Conservation (phyloP, 2,797 vertebrate species). For the Peromyscus aztecus region DNA sequence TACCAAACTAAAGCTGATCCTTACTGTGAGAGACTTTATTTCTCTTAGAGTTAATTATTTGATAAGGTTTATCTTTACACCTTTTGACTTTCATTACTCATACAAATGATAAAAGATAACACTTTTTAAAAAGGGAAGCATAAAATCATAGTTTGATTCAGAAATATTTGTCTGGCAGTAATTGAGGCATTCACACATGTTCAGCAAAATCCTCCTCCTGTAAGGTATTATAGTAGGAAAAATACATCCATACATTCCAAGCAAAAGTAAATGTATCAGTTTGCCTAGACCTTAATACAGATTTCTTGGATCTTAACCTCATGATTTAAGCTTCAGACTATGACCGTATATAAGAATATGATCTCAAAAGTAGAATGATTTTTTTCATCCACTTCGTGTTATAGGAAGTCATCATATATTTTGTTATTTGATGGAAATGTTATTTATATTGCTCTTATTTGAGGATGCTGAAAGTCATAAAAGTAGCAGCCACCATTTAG, state of each 20-base stretch:
- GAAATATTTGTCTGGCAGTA: neutral
- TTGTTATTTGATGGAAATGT: neutral
- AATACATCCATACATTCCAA: neutral
- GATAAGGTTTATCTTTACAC: neutral
- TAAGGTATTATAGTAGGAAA: neutral
- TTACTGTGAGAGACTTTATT: neutral
- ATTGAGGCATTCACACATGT: neutral
- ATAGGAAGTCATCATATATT: neutral
- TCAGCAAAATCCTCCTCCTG: neutral
- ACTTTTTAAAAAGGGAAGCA: slow-evolving; percentile 10
- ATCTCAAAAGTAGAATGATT: neutral
- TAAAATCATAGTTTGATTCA: neutral
- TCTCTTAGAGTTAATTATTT: neutral
- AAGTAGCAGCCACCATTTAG: neutral
- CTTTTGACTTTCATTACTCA: neutral
- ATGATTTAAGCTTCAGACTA: neutral
- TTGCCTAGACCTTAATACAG: neutral
- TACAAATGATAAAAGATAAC: slow-evolving; percentile 18
- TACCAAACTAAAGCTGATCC: neutral
- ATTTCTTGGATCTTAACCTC: neutral
- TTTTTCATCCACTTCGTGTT: neutral
- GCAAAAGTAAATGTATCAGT: neutral
- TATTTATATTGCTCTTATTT: neutral
- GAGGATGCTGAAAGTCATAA: neutral
- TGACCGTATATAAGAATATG: neutral